Base-by-base conservation (phyloP, 1,140 invertebrate genomes). In the Lasioglossum albipes region DNA sequence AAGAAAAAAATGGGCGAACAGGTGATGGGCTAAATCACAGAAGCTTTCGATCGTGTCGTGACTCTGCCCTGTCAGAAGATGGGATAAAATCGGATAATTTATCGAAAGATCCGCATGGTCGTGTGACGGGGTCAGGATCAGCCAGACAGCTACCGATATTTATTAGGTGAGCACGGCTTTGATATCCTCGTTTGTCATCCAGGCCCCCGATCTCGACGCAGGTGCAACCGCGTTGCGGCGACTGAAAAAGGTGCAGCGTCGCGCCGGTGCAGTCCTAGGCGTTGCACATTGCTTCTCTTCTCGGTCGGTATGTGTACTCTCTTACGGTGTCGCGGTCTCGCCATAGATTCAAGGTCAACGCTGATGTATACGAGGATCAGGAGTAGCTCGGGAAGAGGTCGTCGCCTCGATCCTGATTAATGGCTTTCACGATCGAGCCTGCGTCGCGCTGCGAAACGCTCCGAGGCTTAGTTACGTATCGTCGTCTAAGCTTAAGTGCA, bases 341-440 rank as follows among this genome's bases (percentile, higher is more conserved):
- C 61, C 70, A 72, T 87, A 86, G 74, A 86, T 83, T 67, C 84
- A 87, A 87, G 85, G 81, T 87, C 74, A 87, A n/a, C 57, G 64
- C 42, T 64, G 84, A 74, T 80, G 74, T 66, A 64, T 41, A 76
- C 61, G 62, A 65, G 73, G 67, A 80, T 79, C 81, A 71, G 31
- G 80, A 87, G 64, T 61, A 72, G 67, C 71, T 78, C 52, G 78
- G 20, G 77, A 65, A 79, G 77, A 79, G 76, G 81, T 86, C 81
- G 81, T 81, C 84, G 84, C 79, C 45, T 88, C 86, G 84, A 90
- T 89, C 83, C 84, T 89, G 89, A 90, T 90, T 89, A 90, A 90
- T 89, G 84, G 82, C 84, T 67, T 71, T 82, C 67, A 66, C 78
- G 82, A 84, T 88, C 84, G 68, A 84, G 67, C 57, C 42, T 13